A percentile compares a stretch with the other conserved stretches of the same genome.
Evolutionary conservation across 2,113 vertebrate species (phyloP).

Genomic region (Gnathonemus echidnorhynchus): DNA sequence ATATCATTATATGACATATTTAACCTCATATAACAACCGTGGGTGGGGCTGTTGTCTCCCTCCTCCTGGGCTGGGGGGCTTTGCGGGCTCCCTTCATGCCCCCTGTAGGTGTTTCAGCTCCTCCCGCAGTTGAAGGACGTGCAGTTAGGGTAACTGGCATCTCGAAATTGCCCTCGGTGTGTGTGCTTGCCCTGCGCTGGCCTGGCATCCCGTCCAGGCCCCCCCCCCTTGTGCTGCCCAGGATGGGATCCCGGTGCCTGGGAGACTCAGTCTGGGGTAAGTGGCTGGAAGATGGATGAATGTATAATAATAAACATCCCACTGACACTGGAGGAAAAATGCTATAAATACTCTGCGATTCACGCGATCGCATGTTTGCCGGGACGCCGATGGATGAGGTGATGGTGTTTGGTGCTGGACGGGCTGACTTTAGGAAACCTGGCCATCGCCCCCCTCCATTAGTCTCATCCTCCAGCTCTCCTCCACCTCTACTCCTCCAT

Average conservation of each 20-base stretch:
- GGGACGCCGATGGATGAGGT: not conserved
- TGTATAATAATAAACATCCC: not conserved
- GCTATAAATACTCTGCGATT: not conserved
- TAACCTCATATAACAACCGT: not conserved
- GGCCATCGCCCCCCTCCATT: not conserved
- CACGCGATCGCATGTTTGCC: not conserved
- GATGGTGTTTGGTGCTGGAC: not conserved
- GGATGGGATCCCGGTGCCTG: not conserved
- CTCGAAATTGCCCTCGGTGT: not conserved
- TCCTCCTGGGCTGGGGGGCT: not conserved
- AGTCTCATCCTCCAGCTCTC: conserved; percentile 22
- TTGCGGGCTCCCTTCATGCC: not conserved
- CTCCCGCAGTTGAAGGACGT: not conserved
- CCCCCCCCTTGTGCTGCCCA: not conserved
- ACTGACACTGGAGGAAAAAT: not conserved
- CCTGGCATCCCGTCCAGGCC: not conserved
- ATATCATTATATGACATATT: not conserved
- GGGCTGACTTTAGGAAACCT: not conserved
- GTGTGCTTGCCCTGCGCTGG: not conserved
- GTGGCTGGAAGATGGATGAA: not conserved
- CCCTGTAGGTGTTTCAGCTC: not conserved
- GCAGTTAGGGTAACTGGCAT: not conserved
- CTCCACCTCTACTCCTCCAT: conserved; percentile 26
- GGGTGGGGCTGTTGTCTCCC: not conserved
- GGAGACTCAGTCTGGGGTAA: not conserved